These are phyloP conservation scores for Macrochelys suwanniensis DNA, from an alignment of 2,797 vertebrate genomes.

Conservation along the genomic window DNA sequence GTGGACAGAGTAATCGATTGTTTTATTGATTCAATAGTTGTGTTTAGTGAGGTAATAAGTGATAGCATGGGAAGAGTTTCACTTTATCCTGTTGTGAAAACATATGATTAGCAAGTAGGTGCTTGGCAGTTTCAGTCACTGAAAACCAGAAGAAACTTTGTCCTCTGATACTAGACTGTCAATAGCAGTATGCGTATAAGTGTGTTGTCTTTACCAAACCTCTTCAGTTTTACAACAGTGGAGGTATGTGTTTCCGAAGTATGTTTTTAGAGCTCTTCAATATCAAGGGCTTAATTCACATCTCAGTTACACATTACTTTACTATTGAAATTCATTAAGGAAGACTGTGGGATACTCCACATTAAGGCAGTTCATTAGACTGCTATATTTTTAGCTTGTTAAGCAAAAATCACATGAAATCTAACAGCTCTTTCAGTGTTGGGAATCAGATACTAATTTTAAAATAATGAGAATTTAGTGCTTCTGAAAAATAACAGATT, in stretches of 20 bases:
- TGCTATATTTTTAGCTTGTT: not conserved
- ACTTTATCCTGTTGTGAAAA: not conserved
- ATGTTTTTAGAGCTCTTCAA: not conserved
- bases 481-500: not conserved
- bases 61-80: not conserved
- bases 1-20: not conserved
- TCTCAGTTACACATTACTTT: not conserved
- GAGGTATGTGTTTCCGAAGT: not conserved
- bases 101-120: not conserved
- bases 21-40: not conserved
- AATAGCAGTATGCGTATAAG: not conserved
- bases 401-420: not conserved
- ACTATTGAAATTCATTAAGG: not conserved
- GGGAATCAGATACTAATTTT: not conserved
- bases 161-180: not conserved
- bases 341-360: rapidly evolving
- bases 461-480: not conserved
- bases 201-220: not conserved
- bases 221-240: not conserved
- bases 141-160: not conserved
- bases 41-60: not conserved
- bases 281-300: not conserved
- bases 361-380: not conserved
- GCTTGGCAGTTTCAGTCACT: not conserved
- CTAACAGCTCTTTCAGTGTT: not conserved